Evolutionary conservation across 2,797 vertebrate genomes (phyloP).

Genomic region (Molossus alvarezi): DNA sequence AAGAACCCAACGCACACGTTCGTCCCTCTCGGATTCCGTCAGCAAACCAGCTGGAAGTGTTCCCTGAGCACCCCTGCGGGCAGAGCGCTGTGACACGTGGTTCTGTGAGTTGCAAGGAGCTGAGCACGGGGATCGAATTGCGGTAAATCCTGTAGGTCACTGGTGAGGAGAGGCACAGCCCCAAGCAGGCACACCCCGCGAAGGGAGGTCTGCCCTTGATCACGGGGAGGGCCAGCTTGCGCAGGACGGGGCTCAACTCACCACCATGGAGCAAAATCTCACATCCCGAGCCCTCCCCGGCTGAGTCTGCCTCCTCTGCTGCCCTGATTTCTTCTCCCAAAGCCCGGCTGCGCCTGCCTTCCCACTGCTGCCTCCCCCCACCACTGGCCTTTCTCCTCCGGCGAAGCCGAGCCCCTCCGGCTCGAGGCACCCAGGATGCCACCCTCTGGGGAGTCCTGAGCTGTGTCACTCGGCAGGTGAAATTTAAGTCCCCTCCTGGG

Average conservation of each 20-base stretch:
- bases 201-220: rapidly evolving
- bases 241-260: rapidly evolving
- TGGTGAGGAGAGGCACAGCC: rapidly evolving
- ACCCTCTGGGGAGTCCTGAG: background rate
- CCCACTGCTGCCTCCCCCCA: rapidly evolving
- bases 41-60: rapidly evolving
- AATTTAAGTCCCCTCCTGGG: constrained; percentile 39
- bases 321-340: background rate
- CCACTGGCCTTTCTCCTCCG: rapidly evolving
- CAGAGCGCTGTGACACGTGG: rapidly evolving
- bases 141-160: background rate
- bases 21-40: background rate
- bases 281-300: rapidly evolving
- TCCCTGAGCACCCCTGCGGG: rapidly evolving
- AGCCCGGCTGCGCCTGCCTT: background rate
- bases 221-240: no score
- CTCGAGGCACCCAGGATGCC: background rate
- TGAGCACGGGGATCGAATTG: background rate
- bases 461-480: background rate
- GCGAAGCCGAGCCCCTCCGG: rapidly evolving
- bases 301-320: background rate
- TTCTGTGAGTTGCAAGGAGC: background rate
- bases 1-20: background rate
- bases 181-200: rapidly evolving
- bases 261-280: rapidly evolving